Evolutionary conservation across 2,888 invertebrate species (phyloP), one percentile per base, ranked within the genome.

Genomic region (Nephrotoma guestfalica): DNA sequence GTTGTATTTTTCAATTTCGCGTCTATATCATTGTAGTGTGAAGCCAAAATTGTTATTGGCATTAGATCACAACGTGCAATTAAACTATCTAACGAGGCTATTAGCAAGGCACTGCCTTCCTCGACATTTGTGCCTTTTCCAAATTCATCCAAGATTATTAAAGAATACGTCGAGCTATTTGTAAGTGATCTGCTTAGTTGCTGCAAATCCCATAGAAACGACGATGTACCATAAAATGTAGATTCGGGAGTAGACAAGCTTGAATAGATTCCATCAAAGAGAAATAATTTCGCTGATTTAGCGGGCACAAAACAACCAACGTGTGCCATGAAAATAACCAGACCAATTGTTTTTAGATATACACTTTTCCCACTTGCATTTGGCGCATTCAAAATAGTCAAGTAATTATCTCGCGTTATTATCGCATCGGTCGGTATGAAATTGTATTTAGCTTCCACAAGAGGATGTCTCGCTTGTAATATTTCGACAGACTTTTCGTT

Each of bases 311-410:
- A 98, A 89, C 96, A 95, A 41, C 98, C 98, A 87, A 98, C 93
- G 90, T 98, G 97, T 0, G 97, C 96, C 92, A 98, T 92, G 91
- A 95, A 97, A 2, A 95, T 94, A 88, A 97, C 94, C 86, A 97
- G 90, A 15, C 95, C 96, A 4, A 94, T 92, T 92, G 97, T 97
- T 91, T 97, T 98, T 89, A 98, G 92, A 90, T 96, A 98, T 42
- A 98, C 94, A 87, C 97, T 98, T 91, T 98, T 99, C 2, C 98
- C 98, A 89, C 97, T 96, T 0, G 96, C 95, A 91, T 98, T 98
- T 0, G 98, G 97, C 0, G 98, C 98, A 0, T 97, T 97, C 6
- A 98, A 92, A 86, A 98, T 93, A 90, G 96, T 96, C 41, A 98
- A 93, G 11, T 92, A 91, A 15, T 93, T 93, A 6, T 92, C 91